Percentiles rank a stretch among this genome's conserved stretches.
phyloP scores from a whole-genome alignment of 2,797 vertebrate species.

The Chelonia mydas region DNA sequence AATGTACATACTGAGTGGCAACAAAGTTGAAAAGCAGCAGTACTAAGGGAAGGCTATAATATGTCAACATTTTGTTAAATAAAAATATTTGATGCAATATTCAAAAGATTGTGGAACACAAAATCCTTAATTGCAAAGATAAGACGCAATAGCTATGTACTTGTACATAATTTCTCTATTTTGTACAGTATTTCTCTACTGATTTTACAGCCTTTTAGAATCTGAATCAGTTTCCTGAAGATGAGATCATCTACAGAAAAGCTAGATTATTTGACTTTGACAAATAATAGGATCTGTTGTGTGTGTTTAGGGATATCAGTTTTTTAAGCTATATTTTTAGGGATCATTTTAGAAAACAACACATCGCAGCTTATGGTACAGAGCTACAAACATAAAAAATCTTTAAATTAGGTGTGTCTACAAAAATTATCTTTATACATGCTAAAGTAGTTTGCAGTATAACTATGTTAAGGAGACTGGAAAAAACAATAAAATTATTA shows the following conservation, averaged over 20 bases:
- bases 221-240: neutral
- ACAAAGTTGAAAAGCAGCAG: neutral
- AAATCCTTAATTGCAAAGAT: neutral
- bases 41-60: neutral
- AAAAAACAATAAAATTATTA: neutral
- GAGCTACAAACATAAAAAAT: neutral
- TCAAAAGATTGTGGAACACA: neutral
- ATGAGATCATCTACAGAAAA: neutral
- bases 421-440: neutral
- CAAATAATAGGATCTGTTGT: neutral
- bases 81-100: neutral
- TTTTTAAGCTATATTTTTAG: neutral
- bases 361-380: neutral
- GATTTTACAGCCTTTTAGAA: neutral
- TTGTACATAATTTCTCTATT: neutral
- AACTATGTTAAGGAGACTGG: neutral
- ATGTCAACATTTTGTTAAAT: neutral
- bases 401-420: neutral
- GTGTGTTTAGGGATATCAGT: neutral
- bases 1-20: neutral
- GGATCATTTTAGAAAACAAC: neutral
- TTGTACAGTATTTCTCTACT: fast-evolving
- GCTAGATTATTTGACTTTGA: neutral
- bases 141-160: neutral
- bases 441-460: neutral